Evolutionary conservation across 2,113 vertebrate species (phyloP).

Genomic region (Oreocharis arfaki): DNA sequence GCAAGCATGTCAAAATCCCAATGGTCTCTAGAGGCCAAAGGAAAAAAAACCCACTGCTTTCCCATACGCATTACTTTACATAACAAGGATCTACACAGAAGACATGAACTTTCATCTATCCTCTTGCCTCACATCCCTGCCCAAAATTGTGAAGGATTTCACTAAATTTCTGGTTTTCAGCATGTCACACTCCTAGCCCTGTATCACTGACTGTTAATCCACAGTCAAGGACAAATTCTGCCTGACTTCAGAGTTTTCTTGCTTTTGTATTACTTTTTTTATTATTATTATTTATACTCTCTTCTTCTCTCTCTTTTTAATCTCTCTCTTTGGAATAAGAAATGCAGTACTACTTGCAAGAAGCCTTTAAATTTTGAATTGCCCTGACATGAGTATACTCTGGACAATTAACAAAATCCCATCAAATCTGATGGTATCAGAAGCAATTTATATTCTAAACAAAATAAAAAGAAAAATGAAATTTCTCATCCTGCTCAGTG

Average conservation of each 20-base stretch:
- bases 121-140: not conserved
- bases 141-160: not conserved
- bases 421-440: not conserved
- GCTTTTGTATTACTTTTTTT: not conserved
- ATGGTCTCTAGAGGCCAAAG: not conserved
- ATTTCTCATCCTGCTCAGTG: not conserved
- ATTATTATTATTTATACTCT: not conserved
- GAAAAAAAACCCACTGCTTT: not conserved
- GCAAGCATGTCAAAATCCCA: not conserved
- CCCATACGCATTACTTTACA: fast-evolving
- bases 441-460: not conserved
- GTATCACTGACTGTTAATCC: not conserved
- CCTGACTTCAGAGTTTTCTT: not conserved
- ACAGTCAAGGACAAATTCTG: not conserved
- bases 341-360: not conserved
- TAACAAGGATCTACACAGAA: not conserved
- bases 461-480: not conserved
- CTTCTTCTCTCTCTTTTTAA: not conserved
- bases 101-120: not conserved
- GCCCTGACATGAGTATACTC: not conserved
- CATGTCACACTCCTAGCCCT: not conserved
- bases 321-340: not conserved
- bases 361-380: not conserved
- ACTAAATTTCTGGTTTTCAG: not conserved
- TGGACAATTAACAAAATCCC: not conserved